These are phyloP conservation scores for Venustoraphidia nigricollis DNA, from an alignment of 2,888 invertebrate species.

Conservation along the genomic window DNA sequence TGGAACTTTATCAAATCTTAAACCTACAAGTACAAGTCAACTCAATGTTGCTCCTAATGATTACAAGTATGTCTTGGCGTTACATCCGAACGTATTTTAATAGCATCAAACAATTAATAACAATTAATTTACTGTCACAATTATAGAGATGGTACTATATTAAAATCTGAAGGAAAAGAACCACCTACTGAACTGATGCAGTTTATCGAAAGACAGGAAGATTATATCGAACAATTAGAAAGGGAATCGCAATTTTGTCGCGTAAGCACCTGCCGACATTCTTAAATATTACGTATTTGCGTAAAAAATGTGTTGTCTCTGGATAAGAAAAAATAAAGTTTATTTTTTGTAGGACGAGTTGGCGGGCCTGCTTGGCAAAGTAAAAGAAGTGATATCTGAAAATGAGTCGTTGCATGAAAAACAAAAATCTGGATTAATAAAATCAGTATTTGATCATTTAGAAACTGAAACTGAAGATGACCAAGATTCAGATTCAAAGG, in stretches of 20 bases:
- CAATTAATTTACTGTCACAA: background rate
- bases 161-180: constrained; percentile 16
- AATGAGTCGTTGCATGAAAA: constrained; percentile 68
- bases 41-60: background rate
- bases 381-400: constrained; percentile 73
- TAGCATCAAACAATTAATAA: constrained; percentile 7
- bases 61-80: constrained; percentile 15
- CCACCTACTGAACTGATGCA: constrained; percentile 56
- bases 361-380: constrained; percentile 60
- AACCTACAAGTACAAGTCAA: background rate
- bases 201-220: constrained; percentile 74
- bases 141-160: constrained; percentile 21
- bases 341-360: constrained; percentile 48
- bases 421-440: constrained; percentile 52
- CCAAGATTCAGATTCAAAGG: background rate
- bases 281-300: background rate
- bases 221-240: constrained; percentile 75
- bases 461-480: constrained; percentile 30
- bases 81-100: constrained; percentile 14
- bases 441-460: constrained; percentile 44
- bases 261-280: constrained; percentile 25
- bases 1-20: background rate
- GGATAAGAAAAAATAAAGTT: background rate
- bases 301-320: background rate
- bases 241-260: constrained; percentile 72